Conservation (phyloP, 2,113 vertebrate genomes). For the Sprattus sprattus region DNA sequence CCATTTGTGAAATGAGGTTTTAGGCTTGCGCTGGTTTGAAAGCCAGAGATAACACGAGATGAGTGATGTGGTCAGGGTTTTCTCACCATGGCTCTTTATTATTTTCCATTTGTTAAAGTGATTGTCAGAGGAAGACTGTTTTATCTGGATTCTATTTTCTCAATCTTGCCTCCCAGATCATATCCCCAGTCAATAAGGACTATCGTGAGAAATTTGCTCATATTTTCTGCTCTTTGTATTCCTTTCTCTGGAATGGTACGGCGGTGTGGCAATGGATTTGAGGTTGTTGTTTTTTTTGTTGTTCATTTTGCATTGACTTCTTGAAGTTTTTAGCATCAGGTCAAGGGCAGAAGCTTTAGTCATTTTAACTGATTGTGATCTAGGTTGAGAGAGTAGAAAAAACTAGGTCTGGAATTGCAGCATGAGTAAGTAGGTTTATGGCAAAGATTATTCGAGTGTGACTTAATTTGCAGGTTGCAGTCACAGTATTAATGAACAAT, state of each 20-base stretch:
- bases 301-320: neutral
- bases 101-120: slow-evolving; percentile 62
- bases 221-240: slow-evolving; percentile 2
- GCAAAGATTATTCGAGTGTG: slow-evolving; percentile 78
- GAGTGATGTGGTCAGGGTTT: slow-evolving; percentile 71
- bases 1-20: slow-evolving; percentile 70
- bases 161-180: slow-evolving; percentile 21
- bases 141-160: slow-evolving; percentile 29
- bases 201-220: neutral
- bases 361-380: neutral
- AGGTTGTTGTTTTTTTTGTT: neutral
- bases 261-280: neutral
- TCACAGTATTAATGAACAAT: slow-evolving; percentile 86
- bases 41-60: slow-evolving; percentile 84
- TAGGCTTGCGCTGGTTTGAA: slow-evolving; percentile 77
- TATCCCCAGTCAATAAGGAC: neutral
- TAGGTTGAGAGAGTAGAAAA: neutral
- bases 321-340: neutral
- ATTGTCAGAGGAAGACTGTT: slow-evolving; percentile 43
- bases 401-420: slow-evolving; percentile 9
- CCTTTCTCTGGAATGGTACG: neutral
- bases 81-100: slow-evolving; percentile 67
- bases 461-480: slow-evolving; percentile 83
- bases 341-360: neutral
- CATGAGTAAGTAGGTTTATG: slow-evolving; percentile 58